Conservation (phyloP, 23 tunicate species). For the Halocynthia roretzi region DNA sequence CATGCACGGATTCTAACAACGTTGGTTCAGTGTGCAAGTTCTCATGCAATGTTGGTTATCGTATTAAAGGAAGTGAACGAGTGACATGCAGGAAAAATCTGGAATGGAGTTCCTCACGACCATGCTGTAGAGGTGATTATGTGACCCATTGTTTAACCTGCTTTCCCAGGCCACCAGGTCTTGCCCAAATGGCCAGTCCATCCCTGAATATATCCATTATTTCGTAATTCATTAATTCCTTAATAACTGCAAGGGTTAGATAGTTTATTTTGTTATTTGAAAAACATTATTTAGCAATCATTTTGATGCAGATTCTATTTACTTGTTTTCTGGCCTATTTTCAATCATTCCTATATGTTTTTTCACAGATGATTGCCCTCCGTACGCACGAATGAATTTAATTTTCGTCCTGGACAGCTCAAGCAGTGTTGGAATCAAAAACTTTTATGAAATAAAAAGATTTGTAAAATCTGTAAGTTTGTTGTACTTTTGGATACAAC, state of each 20-base stretch:
- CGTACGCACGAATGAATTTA: constrained; percentile 46
- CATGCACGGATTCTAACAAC: constrained; percentile 33
- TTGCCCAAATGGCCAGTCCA: too few species aligned
- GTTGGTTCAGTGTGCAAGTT: constrained; percentile 38
- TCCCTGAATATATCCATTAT: too few species aligned
- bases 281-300: too few species aligned
- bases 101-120: constrained; percentile 36
- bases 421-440: constrained; percentile 49
- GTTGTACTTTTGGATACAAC: too few species aligned
- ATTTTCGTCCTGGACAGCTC: constrained; percentile 52
- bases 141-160: too few species aligned
- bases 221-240: too few species aligned
- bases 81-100: constrained; percentile 21
- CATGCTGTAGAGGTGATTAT: constrained; percentile 40
- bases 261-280: too few species aligned
- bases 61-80: constrained; percentile 10
- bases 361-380: constrained; percentile 46
- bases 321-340: too few species aligned
- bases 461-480: constrained; percentile 34
- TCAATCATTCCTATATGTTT: not conserved
- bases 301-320: too few species aligned
- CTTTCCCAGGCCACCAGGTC: not conserved
- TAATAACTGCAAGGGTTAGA: too few species aligned
- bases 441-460: constrained; percentile 31
- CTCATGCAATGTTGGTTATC: constrained; percentile 39